A percentile compares a stretch with the other conserved stretches of the same genome.
phyloP scores from a whole-genome alignment of 2,113 vertebrate species.

The Solea solea region DNA sequence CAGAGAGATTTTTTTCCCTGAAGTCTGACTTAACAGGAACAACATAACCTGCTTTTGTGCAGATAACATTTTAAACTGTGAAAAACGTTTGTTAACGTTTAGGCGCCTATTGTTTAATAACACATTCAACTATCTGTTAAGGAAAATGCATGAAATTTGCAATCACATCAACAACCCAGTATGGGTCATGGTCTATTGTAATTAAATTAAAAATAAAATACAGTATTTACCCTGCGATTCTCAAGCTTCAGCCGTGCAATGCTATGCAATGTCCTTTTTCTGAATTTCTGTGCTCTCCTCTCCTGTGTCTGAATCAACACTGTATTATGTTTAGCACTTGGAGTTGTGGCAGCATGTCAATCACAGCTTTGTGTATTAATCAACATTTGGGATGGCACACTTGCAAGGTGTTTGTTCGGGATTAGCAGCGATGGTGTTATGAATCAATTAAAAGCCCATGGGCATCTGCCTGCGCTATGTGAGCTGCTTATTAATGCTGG shows the following conservation, averaged over 20 bases:
- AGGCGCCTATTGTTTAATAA: no score
- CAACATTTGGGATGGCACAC: neutral
- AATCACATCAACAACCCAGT: constrained; percentile 1
- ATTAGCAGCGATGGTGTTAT: neutral
- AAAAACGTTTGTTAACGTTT: no score
- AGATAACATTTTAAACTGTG: no score
- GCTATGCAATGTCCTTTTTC: neutral
- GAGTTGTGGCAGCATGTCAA: neutral
- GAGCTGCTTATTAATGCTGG: neutral
- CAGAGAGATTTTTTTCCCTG: no score
- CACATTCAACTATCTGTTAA: no score
- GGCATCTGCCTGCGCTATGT: neutral
- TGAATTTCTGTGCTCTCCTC: neutral
- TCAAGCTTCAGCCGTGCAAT: neutral
- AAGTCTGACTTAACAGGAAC: no score
- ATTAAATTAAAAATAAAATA: no score
- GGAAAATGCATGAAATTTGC: neutral
- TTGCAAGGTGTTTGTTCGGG: neutral
- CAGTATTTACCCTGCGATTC: constrained; percentile 2
- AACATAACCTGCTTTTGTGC: no score
- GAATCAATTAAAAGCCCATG: constrained; percentile 9
- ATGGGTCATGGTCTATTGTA: neutral
- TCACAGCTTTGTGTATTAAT: constrained; percentile 7
- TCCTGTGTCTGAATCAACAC: neutral
- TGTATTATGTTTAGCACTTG: neutral